These are phyloP conservation scores for Erebia palarica DNA, from an alignment of 2,888 invertebrate species.

Conservation along the genomic window DNA sequence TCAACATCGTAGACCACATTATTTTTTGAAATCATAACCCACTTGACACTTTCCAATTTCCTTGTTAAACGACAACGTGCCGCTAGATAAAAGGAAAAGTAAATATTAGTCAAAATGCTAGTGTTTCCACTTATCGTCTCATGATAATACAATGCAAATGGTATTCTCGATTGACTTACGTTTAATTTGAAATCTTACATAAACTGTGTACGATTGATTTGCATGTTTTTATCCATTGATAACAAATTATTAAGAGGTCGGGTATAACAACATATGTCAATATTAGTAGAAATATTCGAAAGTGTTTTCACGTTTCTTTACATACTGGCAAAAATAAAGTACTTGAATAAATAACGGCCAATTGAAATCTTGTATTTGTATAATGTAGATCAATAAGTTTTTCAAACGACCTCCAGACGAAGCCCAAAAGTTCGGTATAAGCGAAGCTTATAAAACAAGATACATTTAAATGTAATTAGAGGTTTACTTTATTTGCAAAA, in stretches of 20 bases:
- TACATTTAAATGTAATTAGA: too few species aligned
- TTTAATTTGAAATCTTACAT: constrained; percentile 1
- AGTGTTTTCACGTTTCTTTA: constrained; percentile 45
- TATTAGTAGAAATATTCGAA: constrained; percentile 60
- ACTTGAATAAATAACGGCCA: not conserved
- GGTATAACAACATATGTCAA: constrained; percentile 57
- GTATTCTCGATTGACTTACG: not conserved
- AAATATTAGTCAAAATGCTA: constrained; percentile 4
- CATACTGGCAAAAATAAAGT: not conserved
- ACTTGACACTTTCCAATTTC: constrained; percentile 2
- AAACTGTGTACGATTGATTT: not conserved
- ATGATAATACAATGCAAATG: constrained; percentile 1
- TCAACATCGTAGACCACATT: too few species aligned
- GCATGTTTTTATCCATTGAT: constrained; percentile 14
- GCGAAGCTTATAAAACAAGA: too few species aligned
- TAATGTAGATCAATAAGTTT: not conserved
- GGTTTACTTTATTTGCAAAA: too few species aligned
- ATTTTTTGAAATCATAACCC: too few species aligned
- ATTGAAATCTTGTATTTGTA: not conserved
- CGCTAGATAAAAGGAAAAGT: constrained; percentile 1
- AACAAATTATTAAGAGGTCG: constrained; percentile 12
- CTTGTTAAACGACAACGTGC: constrained; percentile 1
- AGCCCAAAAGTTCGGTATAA: not conserved
- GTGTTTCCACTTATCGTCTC: not conserved
- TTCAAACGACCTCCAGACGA: not conserved